Evolutionary conservation across 92 coral and sea anemone genomes (phyloP), one percentile per base, ranked within the genome.

Genomic region (Muricea muricata): DNA sequence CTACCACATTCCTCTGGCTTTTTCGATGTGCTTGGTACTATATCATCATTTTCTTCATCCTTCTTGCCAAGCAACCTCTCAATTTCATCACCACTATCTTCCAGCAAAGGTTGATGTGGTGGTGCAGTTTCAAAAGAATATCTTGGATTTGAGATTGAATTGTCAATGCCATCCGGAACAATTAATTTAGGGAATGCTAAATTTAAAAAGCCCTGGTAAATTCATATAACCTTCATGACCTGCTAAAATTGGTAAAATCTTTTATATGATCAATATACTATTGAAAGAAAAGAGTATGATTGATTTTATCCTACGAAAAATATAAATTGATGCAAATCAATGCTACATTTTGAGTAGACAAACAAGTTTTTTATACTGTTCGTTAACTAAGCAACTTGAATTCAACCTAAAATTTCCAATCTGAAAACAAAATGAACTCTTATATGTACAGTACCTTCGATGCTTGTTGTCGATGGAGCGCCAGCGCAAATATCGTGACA

Each of bases 41-140:
- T n/a, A n/a, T n/a, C n/a, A n/a, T n/a, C n/a, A 0, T 40, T 18
- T 26, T 25, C 56, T 42, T 72, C 56, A 40, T n/a, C 52, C 7
- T 35, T 18, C 25, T 5, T 3, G 29, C 55, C 31, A 37, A 42
- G 42, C 78, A 72, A 8, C 17, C 31, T 11, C 32, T 72, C 78
- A 4, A 42, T 39, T 72, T 72, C 78, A n/a, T 72, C 78, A 72
- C 42, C 78, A 42, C 78, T n/a, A 32, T 72, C 17, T 6, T 40
- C 54, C 0, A 15, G 56, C 55, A 72, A 72, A 39, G 55, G 31
- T 72, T 10, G 32, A 6, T 72, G 55, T 37, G 78, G 17, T n/a
- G n/a, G n/a, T 72, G 40, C 57, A 5, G 11, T 72, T 39, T 72
- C 13, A 10, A 15, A 55, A 17, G 78, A 3, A 60, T 60, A 23